Conservation (phyloP, 2,888 invertebrate species). For the Girardia tigrina region DNA sequence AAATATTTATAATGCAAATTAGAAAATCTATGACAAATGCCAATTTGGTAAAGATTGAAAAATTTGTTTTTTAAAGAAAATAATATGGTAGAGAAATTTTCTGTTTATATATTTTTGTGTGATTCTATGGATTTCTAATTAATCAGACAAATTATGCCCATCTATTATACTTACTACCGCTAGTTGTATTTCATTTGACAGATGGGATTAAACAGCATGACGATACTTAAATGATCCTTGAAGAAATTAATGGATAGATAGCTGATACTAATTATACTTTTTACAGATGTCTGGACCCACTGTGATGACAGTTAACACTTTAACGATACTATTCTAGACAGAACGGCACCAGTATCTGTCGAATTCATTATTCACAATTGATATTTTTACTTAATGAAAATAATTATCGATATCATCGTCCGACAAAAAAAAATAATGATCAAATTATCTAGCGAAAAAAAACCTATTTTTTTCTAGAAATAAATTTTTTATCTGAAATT, state of each 20-base stretch:
- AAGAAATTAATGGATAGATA: constrained; percentile 1
- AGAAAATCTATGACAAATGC: constrained; percentile 1
- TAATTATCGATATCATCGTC: no score
- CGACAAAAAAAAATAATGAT: no score
- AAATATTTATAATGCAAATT: constrained; percentile 12
- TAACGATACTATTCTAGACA: not conserved
- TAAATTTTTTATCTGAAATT: no score
- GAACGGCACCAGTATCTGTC: constrained; percentile 16
- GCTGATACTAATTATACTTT: constrained; percentile 6
- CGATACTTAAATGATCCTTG: constrained; percentile 9
- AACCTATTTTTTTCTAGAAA: no score
- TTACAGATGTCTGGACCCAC: constrained; percentile 20
- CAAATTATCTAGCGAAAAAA: no score
- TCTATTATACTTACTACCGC: constrained; percentile 20
- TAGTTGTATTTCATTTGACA: constrained; percentile 14
- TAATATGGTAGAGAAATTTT: not conserved
- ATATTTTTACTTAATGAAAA: not conserved
- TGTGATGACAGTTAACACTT: constrained; percentile 23
- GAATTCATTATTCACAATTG: not conserved
- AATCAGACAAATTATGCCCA: constrained; percentile 18
- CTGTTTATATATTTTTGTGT: constrained; percentile 10
- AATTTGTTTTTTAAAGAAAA: constrained; percentile 12
- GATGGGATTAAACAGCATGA: constrained; percentile 20
- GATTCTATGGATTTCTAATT: not conserved
- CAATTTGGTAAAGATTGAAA: not conserved